Conservation (phyloP, 2,888 invertebrate species). For the Eumacrocentrus americanus region DNA sequence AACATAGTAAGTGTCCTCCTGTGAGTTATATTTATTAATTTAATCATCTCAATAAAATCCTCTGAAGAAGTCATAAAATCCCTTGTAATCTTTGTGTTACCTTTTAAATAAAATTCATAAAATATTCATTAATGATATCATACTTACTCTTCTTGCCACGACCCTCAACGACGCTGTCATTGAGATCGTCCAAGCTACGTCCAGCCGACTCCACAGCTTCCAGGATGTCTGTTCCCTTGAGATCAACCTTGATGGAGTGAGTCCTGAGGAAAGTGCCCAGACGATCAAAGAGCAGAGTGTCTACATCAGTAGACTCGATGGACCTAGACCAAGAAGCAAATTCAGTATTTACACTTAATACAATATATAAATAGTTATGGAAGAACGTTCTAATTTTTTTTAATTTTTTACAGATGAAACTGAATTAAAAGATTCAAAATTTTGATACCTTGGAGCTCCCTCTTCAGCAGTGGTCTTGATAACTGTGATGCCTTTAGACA, state of each 20-base stretch:
- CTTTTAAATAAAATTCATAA: not conserved
- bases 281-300: conserved; percentile 70
- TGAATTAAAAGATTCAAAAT: too few relatives aligned
- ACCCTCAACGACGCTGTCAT: conserved; percentile 68
- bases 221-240: conserved; percentile 83
- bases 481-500: conserved; percentile 84
- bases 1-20: not conserved
- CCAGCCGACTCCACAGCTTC: conserved; percentile 81
- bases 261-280: conserved; percentile 78
- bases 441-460: conserved; percentile 76
- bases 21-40: not conserved
- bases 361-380: not conserved
- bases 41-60: too few relatives aligned
- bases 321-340: conserved; percentile 45
- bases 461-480: conserved; percentile 75
- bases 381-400: not conserved
- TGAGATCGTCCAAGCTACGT: conserved; percentile 73
- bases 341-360: not conserved
- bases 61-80: too few relatives aligned
- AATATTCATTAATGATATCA: conserved; percentile 2
- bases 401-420: conserved; percentile 70
- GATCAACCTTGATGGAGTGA: conserved; percentile 82
- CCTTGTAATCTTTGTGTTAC: not conserved
- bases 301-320: conserved; percentile 64
- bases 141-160: conserved; percentile 79